Percentiles rank a stretch among this genome's conserved stretches.
Evolutionary conservation across 2,113 vertebrate genomes (phyloP).

Genomic region (Rhipidura dahli): DNA sequence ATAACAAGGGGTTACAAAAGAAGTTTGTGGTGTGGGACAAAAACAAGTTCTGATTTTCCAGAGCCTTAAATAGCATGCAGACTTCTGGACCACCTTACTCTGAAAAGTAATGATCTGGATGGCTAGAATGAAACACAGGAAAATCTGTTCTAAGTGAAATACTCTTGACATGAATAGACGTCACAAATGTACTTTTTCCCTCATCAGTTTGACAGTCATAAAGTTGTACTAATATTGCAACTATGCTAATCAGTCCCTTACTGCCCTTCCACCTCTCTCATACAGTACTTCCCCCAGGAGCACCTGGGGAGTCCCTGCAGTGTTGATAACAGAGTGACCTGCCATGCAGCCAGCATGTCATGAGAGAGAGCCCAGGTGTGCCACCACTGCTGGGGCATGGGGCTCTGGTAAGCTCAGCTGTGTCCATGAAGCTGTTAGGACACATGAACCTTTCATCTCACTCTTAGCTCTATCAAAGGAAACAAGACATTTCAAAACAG

Average conservation of each 20-base stretch:
- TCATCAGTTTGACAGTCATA: background rate
- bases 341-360: background rate
- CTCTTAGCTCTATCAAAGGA: background rate
- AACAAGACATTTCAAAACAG: background rate
- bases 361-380: background rate
- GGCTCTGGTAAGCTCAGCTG: background rate
- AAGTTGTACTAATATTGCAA: background rate
- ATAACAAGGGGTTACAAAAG: background rate
- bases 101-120: background rate
- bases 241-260: background rate
- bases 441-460: background rate
- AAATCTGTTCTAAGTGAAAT: background rate
- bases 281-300: background rate
- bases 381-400: background rate
- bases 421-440: background rate
- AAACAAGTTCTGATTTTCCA: background rate
- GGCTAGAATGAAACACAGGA: background rate
- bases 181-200: background rate
- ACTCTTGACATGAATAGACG: background rate
- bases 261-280: accelerated
- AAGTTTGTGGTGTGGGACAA: background rate
- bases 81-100: background rate
- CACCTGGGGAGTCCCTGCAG: background rate
- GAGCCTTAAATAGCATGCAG: background rate
- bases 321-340: accelerated